These are phyloP conservation scores for Corythaixoides concolor DNA, from an alignment of 2,113 vertebrate genomes.

Conservation along the genomic window DNA sequence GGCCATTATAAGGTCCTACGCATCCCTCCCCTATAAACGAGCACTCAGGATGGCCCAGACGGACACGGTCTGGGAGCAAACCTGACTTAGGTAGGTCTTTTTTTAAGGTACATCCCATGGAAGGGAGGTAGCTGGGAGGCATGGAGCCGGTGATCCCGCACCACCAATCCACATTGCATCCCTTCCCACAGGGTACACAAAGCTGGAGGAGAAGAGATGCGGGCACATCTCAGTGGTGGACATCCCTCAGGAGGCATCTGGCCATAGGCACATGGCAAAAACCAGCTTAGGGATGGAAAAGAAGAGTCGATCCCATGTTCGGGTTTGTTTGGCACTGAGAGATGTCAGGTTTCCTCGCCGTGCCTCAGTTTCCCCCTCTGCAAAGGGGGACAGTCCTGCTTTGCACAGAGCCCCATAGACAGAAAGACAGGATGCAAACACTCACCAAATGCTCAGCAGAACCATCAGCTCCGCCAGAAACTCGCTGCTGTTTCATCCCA, in stretches of 20 bases:
- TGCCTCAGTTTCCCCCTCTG: background rate
- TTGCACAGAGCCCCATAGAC: background rate
- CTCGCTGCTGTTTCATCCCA: background rate
- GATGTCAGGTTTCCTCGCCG: fast-evolving
- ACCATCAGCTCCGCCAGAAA: background rate
- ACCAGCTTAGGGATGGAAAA: background rate
- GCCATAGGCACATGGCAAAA: background rate
- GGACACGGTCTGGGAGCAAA: background rate
- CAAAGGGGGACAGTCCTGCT: background rate
- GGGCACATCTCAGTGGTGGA: background rate
- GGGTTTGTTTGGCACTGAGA: background rate
- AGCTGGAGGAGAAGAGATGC: background rate
- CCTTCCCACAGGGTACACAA: background rate
- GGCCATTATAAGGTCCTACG: background rate
- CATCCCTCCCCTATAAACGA: background rate
- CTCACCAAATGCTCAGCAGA: background rate
- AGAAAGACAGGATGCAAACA: fast-evolving
- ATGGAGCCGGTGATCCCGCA: fast-evolving
- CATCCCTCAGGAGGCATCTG: background rate
- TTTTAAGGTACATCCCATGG: fast-evolving
- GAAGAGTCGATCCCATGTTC: fast-evolving
- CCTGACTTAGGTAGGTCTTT: background rate
- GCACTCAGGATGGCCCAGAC: fast-evolving
- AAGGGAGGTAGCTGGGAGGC: background rate
- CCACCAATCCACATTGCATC: fast-evolving